phyloP scores from a whole-genome alignment of 2,113 vertebrate species.

The Heteronetta atricapilla region DNA sequence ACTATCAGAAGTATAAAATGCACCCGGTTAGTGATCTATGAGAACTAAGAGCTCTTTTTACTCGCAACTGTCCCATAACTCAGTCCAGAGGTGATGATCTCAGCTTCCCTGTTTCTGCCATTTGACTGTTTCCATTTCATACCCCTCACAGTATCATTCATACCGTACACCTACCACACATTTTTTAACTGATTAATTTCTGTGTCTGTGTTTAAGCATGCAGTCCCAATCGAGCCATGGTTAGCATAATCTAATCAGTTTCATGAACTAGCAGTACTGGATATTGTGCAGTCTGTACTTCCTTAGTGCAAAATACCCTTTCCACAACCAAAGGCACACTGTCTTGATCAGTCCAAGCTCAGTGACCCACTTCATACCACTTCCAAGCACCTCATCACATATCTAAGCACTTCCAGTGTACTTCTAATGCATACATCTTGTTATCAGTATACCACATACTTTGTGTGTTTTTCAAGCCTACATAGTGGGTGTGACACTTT shows the following conservation, averaged over 20 bases:
- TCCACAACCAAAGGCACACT: not conserved
- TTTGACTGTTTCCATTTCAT: not conserved
- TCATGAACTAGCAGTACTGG: not conserved
- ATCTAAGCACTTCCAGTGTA: not conserved
- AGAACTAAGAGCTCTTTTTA: not conserved
- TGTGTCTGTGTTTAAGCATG: not conserved
- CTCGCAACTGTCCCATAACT: conserved; percentile 33
- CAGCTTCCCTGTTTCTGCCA: not conserved
- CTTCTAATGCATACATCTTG: not conserved
- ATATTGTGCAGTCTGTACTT: not conserved
- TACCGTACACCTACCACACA: not conserved
- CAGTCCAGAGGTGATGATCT: conserved; percentile 1
- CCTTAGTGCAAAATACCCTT: not conserved
- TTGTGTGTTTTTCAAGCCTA: not conserved
- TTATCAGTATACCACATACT: not conserved
- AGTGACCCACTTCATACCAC: not conserved
- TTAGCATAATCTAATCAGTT: not conserved
- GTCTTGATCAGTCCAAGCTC: not conserved
- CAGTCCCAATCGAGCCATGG: not conserved
- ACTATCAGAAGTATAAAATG: not conserved
- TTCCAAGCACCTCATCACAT: not conserved
- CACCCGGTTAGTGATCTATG: not conserved
- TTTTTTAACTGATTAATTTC: not conserved
- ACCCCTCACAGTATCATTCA: not conserved
- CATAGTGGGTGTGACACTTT: not conserved